These are phyloP conservation scores for Yponomeuta cagnagella DNA, from an alignment of 2,888 invertebrate genomes.

Conservation along the genomic window DNA sequence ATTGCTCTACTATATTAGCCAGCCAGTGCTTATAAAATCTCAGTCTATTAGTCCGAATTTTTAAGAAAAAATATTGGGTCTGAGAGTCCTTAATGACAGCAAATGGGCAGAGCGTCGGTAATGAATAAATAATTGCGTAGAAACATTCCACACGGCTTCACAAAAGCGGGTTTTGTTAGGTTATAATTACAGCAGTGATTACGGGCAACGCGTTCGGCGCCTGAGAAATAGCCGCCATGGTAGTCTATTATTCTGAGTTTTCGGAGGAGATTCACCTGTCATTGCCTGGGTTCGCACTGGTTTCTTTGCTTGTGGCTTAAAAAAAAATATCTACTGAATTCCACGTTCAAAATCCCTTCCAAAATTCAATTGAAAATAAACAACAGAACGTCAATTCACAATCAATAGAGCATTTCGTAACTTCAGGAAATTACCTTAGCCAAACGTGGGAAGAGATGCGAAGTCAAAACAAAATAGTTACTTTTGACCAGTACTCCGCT, in stretches of 20 bases:
- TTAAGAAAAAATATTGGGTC: conserved; percentile 36
- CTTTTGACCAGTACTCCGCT: background rate
- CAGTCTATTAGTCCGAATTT: background rate
- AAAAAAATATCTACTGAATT: background rate
- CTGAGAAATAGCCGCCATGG: background rate
- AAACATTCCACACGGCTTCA: conserved; percentile 41
- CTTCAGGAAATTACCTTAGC: background rate
- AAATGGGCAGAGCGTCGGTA: conserved; percentile 42
- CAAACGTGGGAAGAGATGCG: conserved; percentile 1
- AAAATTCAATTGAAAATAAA: background rate
- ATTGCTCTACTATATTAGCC: conserved; percentile 30
- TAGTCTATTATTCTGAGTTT: background rate
- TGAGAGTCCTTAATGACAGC: conserved; percentile 57
- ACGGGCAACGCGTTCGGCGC: conserved; percentile 20
- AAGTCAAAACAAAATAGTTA: background rate
- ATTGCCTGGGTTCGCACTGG: background rate
- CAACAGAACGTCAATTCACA: background rate
- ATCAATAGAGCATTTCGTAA: background rate
- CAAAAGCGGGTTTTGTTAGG: conserved; percentile 38
- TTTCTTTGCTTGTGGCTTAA: background rate
- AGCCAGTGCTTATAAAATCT: conserved; percentile 23
- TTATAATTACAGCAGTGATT: conserved; percentile 46
- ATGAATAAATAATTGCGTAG: conserved; percentile 71
- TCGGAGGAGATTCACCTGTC: background rate
- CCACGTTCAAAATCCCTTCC: background rate